phyloP scores from a whole-genome alignment of 2,888 invertebrate species.

The Brachynemurus nebulosus region DNA sequence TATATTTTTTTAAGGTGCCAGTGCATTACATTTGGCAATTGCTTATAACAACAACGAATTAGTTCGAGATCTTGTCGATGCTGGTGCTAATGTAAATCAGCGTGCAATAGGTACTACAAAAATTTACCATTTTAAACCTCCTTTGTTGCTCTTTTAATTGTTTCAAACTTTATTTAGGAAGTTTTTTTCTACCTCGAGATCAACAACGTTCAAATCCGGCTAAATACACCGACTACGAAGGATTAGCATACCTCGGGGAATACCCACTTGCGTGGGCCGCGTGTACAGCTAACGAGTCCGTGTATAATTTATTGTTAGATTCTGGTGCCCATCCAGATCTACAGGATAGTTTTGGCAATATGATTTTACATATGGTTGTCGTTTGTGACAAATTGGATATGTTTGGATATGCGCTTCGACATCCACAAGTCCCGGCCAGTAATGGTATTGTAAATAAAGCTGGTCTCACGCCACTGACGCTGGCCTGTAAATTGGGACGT shows the following conservation, averaged over 20 bases:
- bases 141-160: no score
- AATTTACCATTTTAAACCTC: no score
- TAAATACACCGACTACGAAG: conserved; percentile 85
- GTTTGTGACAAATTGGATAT: conserved; percentile 95
- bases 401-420: conserved; percentile 94
- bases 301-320: conserved; percentile 88
- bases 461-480: conserved; percentile 87
- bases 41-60: conserved; percentile 93
- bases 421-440: conserved; percentile 85
- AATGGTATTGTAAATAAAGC: conserved; percentile 80
- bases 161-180: conserved; percentile 36
- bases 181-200: conserved; percentile 91
- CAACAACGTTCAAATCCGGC: conserved; percentile 70
- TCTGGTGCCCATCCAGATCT: conserved; percentile 88
- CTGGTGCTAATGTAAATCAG: conserved; percentile 84
- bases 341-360: conserved; percentile 96
- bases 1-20: conserved; percentile 50
- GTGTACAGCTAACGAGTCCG: conserved; percentile 92
- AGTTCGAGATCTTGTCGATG: conserved; percentile 83
- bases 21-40: conserved; percentile 89
- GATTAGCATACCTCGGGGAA: conserved; percentile 93
- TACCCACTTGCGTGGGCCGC: conserved; percentile 96
- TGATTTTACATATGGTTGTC: conserved; percentile 98
- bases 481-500: conserved; percentile 92
- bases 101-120: conserved; percentile 83